These are phyloP conservation scores for Saguinus midas DNA, from an alignment of 2,113 vertebrate species.

Conservation along the genomic window DNA sequence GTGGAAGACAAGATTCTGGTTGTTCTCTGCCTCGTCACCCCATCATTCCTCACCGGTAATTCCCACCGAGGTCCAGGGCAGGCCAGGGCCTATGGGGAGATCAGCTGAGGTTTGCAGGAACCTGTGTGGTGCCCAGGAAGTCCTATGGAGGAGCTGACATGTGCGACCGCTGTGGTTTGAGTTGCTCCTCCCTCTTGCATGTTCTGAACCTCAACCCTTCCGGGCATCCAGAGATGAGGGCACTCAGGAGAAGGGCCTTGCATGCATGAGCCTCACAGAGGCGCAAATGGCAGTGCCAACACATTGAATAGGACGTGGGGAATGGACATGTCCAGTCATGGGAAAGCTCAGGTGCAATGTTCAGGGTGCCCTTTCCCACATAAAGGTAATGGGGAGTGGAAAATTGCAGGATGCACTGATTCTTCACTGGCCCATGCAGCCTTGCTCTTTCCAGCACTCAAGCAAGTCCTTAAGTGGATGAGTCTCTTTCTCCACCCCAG, in stretches of 20 bases:
- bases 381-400: background rate
- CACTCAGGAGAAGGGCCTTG: background rate
- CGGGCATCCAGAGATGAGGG: background rate
- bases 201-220: no score
- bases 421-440: rapidly evolving
- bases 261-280: background rate
- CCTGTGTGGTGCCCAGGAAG: background rate
- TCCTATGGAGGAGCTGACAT: background rate
- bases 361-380: rapidly evolving
- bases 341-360: rapidly evolving
- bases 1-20: no score
- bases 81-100: background rate
- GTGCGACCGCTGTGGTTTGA: rapidly evolving
- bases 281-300: rapidly evolving
- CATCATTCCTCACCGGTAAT: background rate
- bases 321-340: rapidly evolving
- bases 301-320: background rate
- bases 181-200: background rate
- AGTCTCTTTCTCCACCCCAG: rapidly evolving
- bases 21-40: background rate
- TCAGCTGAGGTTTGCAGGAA: no score
- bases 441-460: background rate
- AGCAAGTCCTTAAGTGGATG: no score
- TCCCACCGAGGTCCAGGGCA: background rate
- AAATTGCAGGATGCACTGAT: rapidly evolving